A percentile compares a stretch with the other conserved stretches of the same genome.
These are phyloP conservation scores for Emydocephalus ijimae DNA, from an alignment of 2,113 vertebrate genomes.

Conservation along the genomic window DNA sequence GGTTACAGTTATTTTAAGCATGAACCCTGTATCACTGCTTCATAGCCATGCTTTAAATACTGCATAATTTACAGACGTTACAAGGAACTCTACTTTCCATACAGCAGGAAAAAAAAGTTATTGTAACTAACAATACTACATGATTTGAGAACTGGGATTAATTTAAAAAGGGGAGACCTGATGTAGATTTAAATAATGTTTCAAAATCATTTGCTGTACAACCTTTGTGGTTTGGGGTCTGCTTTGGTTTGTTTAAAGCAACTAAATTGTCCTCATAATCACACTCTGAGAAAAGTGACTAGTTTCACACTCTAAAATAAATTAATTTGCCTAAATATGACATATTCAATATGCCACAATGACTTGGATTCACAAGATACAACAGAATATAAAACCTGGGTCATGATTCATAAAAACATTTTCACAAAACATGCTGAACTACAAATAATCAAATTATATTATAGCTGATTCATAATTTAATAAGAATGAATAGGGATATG, in stretches of 20 bases:
- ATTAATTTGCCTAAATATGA: not conserved
- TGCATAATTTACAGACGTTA: not conserved
- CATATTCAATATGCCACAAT: not conserved
- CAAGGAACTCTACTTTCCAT: not conserved
- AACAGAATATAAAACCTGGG: not conserved
- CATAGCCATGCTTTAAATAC: not conserved
- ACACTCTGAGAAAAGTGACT: not conserved
- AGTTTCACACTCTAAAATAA: not conserved
- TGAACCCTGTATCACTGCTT: not conserved
- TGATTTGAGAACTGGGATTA: not conserved
- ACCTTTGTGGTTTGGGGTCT: not conserved
- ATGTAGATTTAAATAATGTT: not conserved
- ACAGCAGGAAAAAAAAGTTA: not conserved
- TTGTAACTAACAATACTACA: not conserved
- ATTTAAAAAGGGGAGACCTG: not conserved
- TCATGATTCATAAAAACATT: not conserved
- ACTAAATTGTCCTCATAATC: not conserved
- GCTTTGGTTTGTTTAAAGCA: not conserved
- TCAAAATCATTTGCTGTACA: not conserved
- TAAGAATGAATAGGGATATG: not conserved
- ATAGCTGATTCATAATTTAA: not conserved
- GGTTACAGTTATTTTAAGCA: conserved; percentile 13
- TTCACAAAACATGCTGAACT: not conserved
- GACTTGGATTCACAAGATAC: not conserved
- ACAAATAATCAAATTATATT: not conserved